Percentiles rank a stretch among this genome's conserved stretches.
Evolutionary conservation across 2,113 vertebrate species (phyloP).

Genomic region (Sinocyclocheilus rhinocerous): DNA sequence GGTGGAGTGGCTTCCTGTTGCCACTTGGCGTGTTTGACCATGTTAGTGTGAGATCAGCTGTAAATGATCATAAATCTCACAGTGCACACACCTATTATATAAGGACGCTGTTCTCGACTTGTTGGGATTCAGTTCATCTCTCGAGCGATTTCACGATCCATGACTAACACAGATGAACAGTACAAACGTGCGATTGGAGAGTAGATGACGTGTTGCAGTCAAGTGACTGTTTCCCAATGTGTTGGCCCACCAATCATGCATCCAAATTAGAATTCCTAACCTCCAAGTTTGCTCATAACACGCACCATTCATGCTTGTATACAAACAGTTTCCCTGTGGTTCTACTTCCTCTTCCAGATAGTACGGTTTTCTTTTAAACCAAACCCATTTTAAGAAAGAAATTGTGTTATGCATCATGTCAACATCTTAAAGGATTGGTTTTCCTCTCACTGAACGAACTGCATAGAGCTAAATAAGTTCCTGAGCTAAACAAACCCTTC

Average conservation of each 20-base stretch:
- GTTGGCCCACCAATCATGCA: neutral
- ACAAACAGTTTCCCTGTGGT: constrained; percentile 9
- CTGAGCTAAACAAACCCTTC: constrained; percentile 8
- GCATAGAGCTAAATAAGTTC: neutral
- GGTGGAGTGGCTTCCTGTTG: constrained; percentile 69
- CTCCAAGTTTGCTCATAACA: constrained; percentile 6
- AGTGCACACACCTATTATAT: neutral
- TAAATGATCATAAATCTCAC: constrained; percentile 2
- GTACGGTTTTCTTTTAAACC: neutral
- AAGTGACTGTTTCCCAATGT: constrained; percentile 10
- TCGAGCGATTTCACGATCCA: neutral
- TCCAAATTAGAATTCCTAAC: neutral
- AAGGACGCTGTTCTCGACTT: neutral
- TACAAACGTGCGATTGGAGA: neutral
- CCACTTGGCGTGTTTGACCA: constrained; percentile 57
- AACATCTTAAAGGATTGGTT: neutral
- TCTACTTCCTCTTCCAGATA: constrained; percentile 21
- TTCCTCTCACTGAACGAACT: neutral
- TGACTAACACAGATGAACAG: neutral
- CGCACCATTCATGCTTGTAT: neutral
- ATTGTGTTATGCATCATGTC: neutral
- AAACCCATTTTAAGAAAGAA: neutral
- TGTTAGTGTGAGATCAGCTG: neutral
- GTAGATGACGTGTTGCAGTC: neutral
- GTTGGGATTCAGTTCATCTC: neutral